phyloP scores from a whole-genome alignment of 2,113 vertebrate genomes.

The Podarcis raffonei region DNA sequence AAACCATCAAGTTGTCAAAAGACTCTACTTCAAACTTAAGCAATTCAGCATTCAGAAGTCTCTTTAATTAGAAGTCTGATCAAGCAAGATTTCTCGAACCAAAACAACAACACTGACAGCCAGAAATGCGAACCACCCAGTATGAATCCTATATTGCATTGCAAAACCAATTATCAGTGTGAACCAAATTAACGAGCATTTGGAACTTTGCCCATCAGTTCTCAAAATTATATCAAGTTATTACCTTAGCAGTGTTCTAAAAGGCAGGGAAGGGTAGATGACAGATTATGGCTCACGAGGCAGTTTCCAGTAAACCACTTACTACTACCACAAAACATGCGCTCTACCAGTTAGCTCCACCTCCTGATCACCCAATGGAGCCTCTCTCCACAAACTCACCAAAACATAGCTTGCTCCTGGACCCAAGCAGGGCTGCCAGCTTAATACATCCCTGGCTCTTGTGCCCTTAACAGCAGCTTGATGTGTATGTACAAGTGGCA shows the following conservation, averaged over 20 bases:
- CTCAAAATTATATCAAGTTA: neutral
- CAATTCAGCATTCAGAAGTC: neutral
- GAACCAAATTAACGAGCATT: neutral
- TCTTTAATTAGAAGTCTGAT: neutral
- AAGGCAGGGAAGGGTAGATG: neutral
- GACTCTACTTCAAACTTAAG: neutral
- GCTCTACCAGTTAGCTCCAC: neutral
- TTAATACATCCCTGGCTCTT: neutral
- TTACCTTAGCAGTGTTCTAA: neutral
- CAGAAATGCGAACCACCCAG: neutral
- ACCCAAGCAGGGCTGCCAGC: neutral
- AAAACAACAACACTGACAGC: neutral
- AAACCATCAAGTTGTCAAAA: conserved; percentile 4
- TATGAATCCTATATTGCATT: neutral
- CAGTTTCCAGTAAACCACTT: neutral
- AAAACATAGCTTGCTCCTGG: neutral
- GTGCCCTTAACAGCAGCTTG: neutral
- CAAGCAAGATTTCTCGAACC: neutral
- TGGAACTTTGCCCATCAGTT: neutral
- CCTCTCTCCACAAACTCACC: neutral
- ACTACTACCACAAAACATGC: neutral
- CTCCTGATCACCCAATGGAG: neutral
- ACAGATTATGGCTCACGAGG: neutral
- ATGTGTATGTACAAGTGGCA: neutral
- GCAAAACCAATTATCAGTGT: neutral